phyloP scores from a whole-genome alignment of 1,140 invertebrate genomes.

The Caerostris darwini region DNA sequence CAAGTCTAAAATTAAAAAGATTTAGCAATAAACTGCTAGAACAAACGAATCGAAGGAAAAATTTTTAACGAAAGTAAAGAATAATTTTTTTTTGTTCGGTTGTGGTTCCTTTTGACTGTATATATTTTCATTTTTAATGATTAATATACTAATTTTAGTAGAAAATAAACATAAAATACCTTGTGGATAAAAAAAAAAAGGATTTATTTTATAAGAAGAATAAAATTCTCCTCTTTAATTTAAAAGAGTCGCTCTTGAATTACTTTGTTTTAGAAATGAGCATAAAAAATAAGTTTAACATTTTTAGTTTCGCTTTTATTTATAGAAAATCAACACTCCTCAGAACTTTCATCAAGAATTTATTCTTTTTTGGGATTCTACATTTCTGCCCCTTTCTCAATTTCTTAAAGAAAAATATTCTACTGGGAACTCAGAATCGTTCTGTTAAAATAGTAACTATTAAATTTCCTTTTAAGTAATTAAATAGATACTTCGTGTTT shows the following conservation, averaged over 20 bases:
- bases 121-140: neutral
- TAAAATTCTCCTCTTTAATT: neutral
- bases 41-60: too few species aligned
- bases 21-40: too few species aligned
- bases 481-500: neutral
- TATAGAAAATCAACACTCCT: neutral
- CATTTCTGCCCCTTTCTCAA: neutral
- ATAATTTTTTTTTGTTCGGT: too few species aligned
- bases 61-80: too few species aligned
- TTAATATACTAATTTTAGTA: neutral
- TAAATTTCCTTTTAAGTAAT: conserved; percentile 46
- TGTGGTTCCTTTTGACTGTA: too few species aligned
- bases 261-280: neutral
- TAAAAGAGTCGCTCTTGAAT: neutral
- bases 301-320: neutral
- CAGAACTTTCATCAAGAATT: neutral
- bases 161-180: neutral
- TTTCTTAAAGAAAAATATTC: too few species aligned
- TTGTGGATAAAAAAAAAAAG: conserved; percentile 1
- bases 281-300: conserved; percentile 16
- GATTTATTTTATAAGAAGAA: neutral
- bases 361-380: neutral
- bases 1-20: too few species aligned
- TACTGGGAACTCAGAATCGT: neutral
- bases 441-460: neutral